A percentile compares a stretch with the other conserved stretches of the same genome.
These are phyloP conservation scores for Campylomormyrus tamandua DNA, from an alignment of 2,113 vertebrate species.

Conservation along the genomic window DNA sequence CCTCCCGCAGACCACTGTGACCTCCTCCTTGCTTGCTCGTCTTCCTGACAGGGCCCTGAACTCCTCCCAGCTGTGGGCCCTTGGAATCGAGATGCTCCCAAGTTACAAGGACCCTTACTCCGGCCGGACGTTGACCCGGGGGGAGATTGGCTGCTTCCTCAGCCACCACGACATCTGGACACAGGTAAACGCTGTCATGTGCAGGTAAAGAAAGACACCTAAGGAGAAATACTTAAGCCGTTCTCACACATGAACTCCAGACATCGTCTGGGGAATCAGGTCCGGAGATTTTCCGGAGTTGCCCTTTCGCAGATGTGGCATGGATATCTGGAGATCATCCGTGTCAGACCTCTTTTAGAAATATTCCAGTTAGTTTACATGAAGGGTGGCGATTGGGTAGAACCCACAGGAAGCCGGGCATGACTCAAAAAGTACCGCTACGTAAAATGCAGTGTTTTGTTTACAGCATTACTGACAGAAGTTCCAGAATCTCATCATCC, in stretches of 20 bases:
- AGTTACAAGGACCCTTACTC: constrained; percentile 78
- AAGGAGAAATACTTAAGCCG: not conserved
- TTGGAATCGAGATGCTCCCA: constrained; percentile 75
- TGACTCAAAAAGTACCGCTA: not conserved
- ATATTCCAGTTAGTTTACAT: not conserved
- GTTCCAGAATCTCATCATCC: not conserved
- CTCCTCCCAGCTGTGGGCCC: constrained; percentile 68
- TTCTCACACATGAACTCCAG: not conserved
- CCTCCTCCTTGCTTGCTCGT: fast-evolving
- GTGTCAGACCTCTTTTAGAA: not conserved
- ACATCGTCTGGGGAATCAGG: not conserved
- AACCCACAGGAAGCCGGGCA: not conserved
- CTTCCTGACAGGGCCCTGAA: constrained; percentile 61
- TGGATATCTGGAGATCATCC: not conserved
- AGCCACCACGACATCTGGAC: constrained; percentile 83
- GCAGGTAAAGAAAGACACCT: not conserved
- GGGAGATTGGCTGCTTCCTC: constrained; percentile 83
- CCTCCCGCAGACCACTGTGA: not conserved
- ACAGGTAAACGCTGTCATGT: constrained; percentile 51
- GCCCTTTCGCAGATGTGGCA: not conserved
- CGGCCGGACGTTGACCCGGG: constrained; percentile 71
- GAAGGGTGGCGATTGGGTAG: not conserved
- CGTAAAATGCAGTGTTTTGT: not conserved
- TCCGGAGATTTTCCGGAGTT: not conserved
- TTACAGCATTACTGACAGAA: not conserved